Percentiles rank a stretch among this genome's conserved stretches.
Conservation (phyloP, 1,140 invertebrate species). For the Anagrus nilaparvatae region DNA sequence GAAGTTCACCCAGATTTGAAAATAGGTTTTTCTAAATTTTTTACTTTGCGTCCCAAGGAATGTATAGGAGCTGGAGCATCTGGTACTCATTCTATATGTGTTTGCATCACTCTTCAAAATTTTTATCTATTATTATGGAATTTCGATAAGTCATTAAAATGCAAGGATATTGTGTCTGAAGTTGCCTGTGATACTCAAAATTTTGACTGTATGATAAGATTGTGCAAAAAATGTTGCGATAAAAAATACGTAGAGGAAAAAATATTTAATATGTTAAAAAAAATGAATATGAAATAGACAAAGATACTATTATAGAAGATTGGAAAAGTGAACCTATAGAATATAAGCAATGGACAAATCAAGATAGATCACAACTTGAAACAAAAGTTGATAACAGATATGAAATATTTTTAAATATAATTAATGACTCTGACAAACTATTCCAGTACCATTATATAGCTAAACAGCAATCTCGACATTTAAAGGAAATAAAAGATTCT, state of each 20-base stretch:
- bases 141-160: neutral
- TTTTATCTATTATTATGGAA: no score
- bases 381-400: neutral
- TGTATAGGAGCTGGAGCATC: neutral
- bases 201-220: neutral
- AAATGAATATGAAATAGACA: neutral
- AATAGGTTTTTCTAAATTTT: no score
- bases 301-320: slow-evolving; percentile 4
- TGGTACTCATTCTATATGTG: slow-evolving; percentile 1
- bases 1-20: no score
- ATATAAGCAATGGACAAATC: slow-evolving; percentile 10
- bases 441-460: slow-evolving; percentile 9
- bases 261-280: neutral
- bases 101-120: no score
- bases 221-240: neutral
- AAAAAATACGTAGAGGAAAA: neutral
- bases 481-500: slow-evolving; percentile 6
- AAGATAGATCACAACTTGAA: slow-evolving; percentile 4
- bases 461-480: slow-evolving; percentile 10
- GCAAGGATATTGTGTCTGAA: neutral
- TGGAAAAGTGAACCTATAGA: slow-evolving; percentile 5
- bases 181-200: neutral
- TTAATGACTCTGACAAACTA: slow-evolving; percentile 2
- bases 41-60: no score
- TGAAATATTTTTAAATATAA: slow-evolving; percentile 5